Conservation (phyloP, 2,113 vertebrate genomes). For the Clarias macrocephalus region DNA sequence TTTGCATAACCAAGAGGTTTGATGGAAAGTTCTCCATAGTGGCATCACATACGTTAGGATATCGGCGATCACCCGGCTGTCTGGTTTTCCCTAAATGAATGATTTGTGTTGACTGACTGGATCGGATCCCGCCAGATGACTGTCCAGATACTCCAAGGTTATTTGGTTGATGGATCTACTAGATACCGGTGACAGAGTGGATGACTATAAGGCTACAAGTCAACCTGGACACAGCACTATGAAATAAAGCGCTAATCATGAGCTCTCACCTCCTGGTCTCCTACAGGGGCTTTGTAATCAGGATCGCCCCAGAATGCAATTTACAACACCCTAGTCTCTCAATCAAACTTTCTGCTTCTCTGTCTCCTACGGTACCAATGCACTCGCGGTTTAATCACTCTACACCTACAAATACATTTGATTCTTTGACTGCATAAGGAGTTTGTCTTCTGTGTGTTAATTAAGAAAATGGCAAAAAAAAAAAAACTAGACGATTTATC, state of each 20-base stretch:
- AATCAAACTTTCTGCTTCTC: background rate
- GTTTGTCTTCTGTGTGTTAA: background rate
- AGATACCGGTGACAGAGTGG: background rate
- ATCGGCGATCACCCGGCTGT: background rate
- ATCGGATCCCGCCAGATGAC: too few species aligned
- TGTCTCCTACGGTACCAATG: background rate
- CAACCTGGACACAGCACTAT: constrained; percentile 42
- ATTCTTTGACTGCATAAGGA: background rate
- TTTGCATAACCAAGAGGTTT: background rate
- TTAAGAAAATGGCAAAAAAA: background rate
- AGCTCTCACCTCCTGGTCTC: constrained; percentile 59
- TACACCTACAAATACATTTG: background rate
- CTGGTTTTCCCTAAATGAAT: too few species aligned
- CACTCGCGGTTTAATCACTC: background rate
- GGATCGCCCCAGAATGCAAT: constrained; percentile 17
- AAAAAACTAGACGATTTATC: background rate
- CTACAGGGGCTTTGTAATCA: constrained; percentile 9
- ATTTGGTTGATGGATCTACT: background rate
- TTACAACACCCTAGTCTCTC: constrained; percentile 12
- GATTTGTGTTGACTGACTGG: too few species aligned
- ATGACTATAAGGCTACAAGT: constrained; percentile 6
- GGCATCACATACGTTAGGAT: background rate
- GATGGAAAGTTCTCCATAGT: background rate
- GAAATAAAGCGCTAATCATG: constrained; percentile 51
- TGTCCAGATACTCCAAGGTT: background rate